Evolutionary conservation across 64 coral and sea anemone species (phyloP).

Genomic region (Orbicella faveolata): DNA sequence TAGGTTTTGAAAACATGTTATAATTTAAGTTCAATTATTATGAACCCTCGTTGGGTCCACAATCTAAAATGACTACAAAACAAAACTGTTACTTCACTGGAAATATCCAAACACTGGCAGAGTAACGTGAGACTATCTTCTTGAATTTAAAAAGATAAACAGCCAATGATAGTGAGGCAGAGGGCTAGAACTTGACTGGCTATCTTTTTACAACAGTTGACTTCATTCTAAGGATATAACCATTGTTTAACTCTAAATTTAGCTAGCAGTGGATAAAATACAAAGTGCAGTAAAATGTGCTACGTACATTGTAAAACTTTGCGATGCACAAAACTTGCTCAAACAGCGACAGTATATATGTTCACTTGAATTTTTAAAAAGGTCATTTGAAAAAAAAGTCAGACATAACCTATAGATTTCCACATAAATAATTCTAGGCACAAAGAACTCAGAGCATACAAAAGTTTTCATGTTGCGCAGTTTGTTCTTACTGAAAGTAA

Average conservation of each 20-base stretch:
- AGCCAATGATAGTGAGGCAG: slow-evolving; percentile 12
- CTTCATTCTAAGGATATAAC: not conserved
- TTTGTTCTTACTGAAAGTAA: not conserved
- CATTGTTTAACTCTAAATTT: not conserved
- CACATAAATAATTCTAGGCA: not conserved
- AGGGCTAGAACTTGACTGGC: not conserved
- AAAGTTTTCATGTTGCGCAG: not conserved
- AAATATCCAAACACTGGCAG: not conserved
- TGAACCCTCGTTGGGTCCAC: not conserved
- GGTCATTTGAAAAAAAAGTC: not conserved
- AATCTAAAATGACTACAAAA: not conserved
- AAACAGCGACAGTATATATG: not conserved
- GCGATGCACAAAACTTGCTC: not conserved
- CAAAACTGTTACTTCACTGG: not conserved
- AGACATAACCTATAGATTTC: not conserved
- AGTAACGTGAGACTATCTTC: not conserved
- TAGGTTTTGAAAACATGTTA: not conserved
- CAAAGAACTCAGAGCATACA: not conserved
- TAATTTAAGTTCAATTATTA: not conserved
- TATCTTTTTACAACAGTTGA: not conserved
- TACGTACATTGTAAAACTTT: not conserved
- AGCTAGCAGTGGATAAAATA: not conserved
- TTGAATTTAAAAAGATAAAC: not conserved
- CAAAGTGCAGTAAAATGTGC: not conserved
- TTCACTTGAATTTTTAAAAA: not conserved